phyloP scores from a whole-genome alignment of 2,797 vertebrate genomes.

The Eutrigla gurnardus region DNA sequence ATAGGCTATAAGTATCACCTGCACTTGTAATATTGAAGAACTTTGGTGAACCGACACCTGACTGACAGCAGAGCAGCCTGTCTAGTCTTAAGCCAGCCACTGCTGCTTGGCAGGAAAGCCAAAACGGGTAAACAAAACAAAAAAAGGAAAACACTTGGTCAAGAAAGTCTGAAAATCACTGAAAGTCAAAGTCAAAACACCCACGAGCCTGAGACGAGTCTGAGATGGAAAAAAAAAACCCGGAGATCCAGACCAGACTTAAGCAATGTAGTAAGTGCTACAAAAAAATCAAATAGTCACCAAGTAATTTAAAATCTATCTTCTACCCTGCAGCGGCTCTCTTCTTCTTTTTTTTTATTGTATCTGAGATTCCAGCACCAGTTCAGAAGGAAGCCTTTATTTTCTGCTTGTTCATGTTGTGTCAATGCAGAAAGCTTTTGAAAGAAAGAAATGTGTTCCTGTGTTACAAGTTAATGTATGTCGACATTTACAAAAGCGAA shows the following conservation, averaged over 20 bases:
- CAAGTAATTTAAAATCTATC: background rate
- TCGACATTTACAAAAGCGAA: background rate
- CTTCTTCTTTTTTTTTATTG: background rate
- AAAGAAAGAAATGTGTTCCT: background rate
- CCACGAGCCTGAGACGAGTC: background rate
- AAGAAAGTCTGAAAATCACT: background rate
- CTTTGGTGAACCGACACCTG: background rate
- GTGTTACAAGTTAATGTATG: background rate
- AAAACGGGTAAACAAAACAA: background rate
- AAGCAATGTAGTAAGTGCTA: background rate
- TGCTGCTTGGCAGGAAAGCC: background rate
- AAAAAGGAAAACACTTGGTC: background rate
- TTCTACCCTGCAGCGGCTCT: background rate
- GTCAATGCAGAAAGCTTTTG: background rate
- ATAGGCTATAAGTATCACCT: background rate
- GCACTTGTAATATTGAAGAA: background rate
- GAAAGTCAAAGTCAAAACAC: background rate
- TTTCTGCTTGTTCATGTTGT: background rate
- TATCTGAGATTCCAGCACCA: background rate
- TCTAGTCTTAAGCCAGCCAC: background rate
- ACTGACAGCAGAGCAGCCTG: constrained; percentile 8
- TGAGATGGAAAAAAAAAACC: background rate
- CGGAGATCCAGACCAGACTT: background rate
- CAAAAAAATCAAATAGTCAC: background rate
- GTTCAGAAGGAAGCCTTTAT: background rate